These are phyloP conservation scores for Mycteria americana DNA, from an alignment of 2,797 vertebrate species.

Conservation along the genomic window DNA sequence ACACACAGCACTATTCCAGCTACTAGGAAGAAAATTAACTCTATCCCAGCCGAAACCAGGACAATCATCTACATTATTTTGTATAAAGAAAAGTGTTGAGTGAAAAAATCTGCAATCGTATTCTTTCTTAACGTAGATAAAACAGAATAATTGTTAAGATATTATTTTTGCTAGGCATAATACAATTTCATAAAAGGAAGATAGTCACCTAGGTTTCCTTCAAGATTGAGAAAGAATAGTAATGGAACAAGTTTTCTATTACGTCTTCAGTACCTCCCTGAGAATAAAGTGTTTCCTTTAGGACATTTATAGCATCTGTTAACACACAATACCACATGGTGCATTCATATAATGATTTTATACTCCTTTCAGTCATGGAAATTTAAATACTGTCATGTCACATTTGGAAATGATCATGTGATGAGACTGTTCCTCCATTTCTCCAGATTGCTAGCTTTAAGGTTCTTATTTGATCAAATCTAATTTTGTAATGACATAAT, in stretches of 20 bases:
- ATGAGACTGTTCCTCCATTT: neutral
- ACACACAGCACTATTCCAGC: no score
- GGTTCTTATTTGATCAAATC: neutral
- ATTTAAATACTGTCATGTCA: neutral
- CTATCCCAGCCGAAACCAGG: no score
- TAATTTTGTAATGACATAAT: neutral
- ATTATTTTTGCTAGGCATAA: neutral
- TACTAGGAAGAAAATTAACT: no score
- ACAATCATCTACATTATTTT: neutral
- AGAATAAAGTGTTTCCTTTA: neutral
- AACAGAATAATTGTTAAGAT: neutral
- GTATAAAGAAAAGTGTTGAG: neutral
- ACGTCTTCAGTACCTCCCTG: neutral
- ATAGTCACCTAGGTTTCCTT: neutral
- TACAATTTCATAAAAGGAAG: neutral
- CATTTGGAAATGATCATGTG: conserved; percentile 1
- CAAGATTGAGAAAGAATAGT: neutral
- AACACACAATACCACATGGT: neutral
- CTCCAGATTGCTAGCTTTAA: neutral
- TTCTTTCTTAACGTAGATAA: neutral
- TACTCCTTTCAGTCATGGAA: neutral
- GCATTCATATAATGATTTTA: neutral
- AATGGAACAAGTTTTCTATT: neutral
- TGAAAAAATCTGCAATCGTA: neutral
- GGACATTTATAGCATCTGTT: neutral